phyloP scores from a whole-genome alignment of 2,113 vertebrate genomes.

The Corythaixoides concolor region DNA sequence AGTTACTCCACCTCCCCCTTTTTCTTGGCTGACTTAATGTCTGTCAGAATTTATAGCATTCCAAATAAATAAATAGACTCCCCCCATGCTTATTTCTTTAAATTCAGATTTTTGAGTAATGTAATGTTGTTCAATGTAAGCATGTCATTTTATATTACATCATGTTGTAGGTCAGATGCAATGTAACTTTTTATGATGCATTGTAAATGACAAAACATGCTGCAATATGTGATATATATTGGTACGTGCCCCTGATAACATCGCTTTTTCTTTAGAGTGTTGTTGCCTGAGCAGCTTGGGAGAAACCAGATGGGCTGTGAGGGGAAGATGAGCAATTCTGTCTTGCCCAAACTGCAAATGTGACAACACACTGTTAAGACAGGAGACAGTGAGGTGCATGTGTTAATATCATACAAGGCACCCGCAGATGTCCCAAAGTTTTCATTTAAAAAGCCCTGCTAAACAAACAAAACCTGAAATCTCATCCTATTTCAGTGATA shows the following conservation, averaged over 20 bases:
- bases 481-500: background rate
- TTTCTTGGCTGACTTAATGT: conserved; percentile 10
- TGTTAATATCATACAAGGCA: conserved; percentile 61
- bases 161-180: conserved; percentile 42
- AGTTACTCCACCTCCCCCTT: background rate
- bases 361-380: conserved; percentile 67
- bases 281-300: conserved; percentile 59
- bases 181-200: conserved; percentile 46
- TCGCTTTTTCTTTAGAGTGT: conserved; percentile 40
- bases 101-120: conserved; percentile 24
- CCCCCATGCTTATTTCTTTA: background rate
- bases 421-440: conserved; percentile 54
- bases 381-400: conserved; percentile 62
- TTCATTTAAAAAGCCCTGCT: conserved; percentile 51
- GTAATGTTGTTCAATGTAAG: conserved; percentile 19
- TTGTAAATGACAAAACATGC: conserved; percentile 52
- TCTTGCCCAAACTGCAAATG: conserved; percentile 67
- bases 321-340: conserved; percentile 60
- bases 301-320: conserved; percentile 69
- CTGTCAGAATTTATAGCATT: conserved; percentile 36
- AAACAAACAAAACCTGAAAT: conserved; percentile 46
- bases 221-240: conserved; percentile 41
- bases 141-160: conserved; percentile 51
- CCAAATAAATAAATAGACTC: conserved; percentile 16
- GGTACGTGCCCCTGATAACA: conserved; percentile 35